phyloP scores from a whole-genome alignment of 2,888 invertebrate genomes.

The Mythimna pallens region DNA sequence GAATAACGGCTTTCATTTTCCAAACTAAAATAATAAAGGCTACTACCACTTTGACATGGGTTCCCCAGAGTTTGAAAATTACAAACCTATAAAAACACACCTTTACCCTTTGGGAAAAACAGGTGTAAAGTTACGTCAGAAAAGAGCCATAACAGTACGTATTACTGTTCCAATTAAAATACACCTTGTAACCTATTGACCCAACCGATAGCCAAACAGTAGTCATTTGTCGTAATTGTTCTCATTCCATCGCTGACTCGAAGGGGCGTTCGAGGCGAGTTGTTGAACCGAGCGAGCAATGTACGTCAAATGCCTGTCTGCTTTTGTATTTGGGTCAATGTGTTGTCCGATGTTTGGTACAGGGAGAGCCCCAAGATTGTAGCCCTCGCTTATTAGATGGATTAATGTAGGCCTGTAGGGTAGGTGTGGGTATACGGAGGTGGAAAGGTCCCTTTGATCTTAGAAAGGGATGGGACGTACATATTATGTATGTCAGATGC shows the following conservation, averaged over 20 bases:
- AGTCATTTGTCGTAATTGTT: slow-evolving; percentile 35
- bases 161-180: slow-evolving; percentile 39
- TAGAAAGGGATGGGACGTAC: slow-evolving; percentile 23
- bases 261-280: background rate
- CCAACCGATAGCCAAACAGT: background rate
- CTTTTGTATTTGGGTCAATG: slow-evolving; percentile 61
- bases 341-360: slow-evolving; percentile 42
- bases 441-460: slow-evolving; percentile 52
- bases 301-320: slow-evolving; percentile 56
- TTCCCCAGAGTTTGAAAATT: background rate
- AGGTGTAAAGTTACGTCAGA: slow-evolving; percentile 16
- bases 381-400: slow-evolving; percentile 58
- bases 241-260: slow-evolving; percentile 30
- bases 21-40: background rate
- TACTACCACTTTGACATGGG: background rate
- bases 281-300: slow-evolving; percentile 34
- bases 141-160: slow-evolving; percentile 17
- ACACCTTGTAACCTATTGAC: slow-evolving; percentile 16
- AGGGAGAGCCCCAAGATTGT: slow-evolving; percentile 39
- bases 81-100: slow-evolving; percentile 28
- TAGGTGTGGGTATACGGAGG: slow-evolving; percentile 25
- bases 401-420: slow-evolving; percentile 42
- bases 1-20: background rate
- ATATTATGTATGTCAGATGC: slow-evolving; percentile 37
- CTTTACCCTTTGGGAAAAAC: slow-evolving; percentile 16